Conservation (phyloP, 2,797 vertebrate species). For the Aplochiton taeniatus region DNA sequence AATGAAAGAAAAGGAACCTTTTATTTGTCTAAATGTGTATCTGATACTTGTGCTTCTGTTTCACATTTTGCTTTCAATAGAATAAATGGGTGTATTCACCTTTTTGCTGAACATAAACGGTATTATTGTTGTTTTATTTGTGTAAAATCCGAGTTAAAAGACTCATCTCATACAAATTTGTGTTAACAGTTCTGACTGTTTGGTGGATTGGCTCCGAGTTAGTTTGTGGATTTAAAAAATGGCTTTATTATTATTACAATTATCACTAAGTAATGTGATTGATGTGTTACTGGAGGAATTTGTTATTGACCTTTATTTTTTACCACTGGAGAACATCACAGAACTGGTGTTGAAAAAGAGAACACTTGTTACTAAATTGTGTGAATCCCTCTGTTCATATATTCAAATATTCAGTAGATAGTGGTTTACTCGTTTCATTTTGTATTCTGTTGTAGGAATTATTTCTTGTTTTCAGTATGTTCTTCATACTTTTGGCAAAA, state of each 20-base stretch:
- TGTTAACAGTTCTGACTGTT: too few relatives aligned
- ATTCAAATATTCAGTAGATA: constrained; percentile 89
- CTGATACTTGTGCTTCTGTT: not conserved
- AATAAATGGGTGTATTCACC: too few relatives aligned
- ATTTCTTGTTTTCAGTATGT: constrained; percentile 91
- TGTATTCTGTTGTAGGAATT: constrained; percentile 93
- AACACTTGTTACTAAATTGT: constrained; percentile 45
- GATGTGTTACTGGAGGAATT: constrained; percentile 60
- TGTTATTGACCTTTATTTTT: constrained; percentile 54
- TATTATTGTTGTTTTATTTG: too few relatives aligned
- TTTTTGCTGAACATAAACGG: too few relatives aligned
- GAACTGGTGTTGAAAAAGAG: constrained; percentile 74
- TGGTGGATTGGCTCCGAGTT: too few relatives aligned
- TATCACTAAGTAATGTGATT: constrained; percentile 23
- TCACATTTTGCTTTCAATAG: not conserved
- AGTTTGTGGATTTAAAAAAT: too few relatives aligned
- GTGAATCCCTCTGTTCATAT: constrained; percentile 88
- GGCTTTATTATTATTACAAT: not conserved
- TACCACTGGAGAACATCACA: constrained; percentile 78
- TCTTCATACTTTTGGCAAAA: constrained; percentile 85
- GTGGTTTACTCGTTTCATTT: constrained; percentile 76
- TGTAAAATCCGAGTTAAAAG: too few relatives aligned
- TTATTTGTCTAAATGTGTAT: not conserved
- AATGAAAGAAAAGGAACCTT: not conserved
- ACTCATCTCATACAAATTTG: too few relatives aligned